Base-by-base conservation (phyloP, 1,140 invertebrate genomes). In the Bemisia tabaci region DNA sequence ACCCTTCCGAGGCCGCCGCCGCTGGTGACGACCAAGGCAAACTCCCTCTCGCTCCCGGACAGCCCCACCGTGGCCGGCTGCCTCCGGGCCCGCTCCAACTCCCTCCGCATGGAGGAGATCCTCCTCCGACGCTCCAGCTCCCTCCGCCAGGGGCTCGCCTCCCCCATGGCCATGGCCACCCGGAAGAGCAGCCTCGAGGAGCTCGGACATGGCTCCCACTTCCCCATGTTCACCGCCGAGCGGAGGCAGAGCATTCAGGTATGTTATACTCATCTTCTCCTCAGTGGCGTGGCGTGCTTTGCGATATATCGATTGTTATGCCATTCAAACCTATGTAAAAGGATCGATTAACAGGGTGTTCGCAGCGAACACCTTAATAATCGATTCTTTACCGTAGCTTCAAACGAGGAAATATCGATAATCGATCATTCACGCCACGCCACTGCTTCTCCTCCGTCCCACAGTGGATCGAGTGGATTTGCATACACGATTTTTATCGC, bases 131-230 rank as follows among this genome's bases (percentile, higher is more conserved):
- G 91, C 66, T 92, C 89, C 60, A 92, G 91, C 73, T 93, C 91
- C 1, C 77, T 93, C 22, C 81, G 91, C 17, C 90, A 92, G 73
- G 89, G 89, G 0, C 77, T 91, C 59, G 77, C 79, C 64, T 81
- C 79, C 70, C 33, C 33, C 33, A 48, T 48, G 33, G n/a, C n/a
- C n/a, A 81, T 70, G 72, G 80, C 75, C 73, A 78, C 85, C 26
- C 78, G 89, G 65, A 92, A 92, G 74, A 90, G 87, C 75, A 91
- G 89, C 73, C 79, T 91, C 33, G 91, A 93, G 77, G 90, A 93
- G 76, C 87, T 94, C 68, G 91, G 91, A 64, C 82, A 91, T 65
- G 87, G 87, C 48, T 86, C 66, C 33, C 86, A 67, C 27, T 67
- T 67, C 17, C 63, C 62, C 24, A 59, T 68, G 33, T 65, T 66